These are phyloP conservation scores for Xenops minutus DNA, from an alignment of 2,797 vertebrate genomes.

Conservation along the genomic window DNA sequence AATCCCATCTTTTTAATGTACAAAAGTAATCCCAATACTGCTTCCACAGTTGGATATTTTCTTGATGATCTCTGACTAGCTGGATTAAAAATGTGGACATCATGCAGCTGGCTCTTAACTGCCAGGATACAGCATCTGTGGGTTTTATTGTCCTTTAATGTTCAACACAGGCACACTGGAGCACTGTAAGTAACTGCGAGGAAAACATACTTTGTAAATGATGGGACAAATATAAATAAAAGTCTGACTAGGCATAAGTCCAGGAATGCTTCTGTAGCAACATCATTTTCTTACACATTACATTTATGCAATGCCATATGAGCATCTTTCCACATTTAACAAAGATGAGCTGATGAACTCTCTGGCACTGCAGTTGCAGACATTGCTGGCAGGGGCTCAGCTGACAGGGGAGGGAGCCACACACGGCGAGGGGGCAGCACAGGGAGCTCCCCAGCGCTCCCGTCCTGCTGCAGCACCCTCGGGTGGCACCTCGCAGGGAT, in stretches of 20 bases:
- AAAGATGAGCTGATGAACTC: background rate
- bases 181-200: background rate
- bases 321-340: background rate
- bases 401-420: background rate
- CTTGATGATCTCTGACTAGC: background rate
- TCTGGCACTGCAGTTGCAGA: background rate
- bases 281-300: background rate
- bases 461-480: background rate
- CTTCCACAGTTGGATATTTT: conserved; percentile 18
- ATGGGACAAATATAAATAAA: background rate
- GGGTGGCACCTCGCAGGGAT: fast-evolving
- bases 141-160: background rate
- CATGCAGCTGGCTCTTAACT: conserved; percentile 19
- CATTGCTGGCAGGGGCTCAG: background rate
- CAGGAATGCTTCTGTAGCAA: background rate
- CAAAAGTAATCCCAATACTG: background rate
- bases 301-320: background rate
- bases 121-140: conserved; percentile 1
- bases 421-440: background rate
- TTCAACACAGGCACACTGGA: background rate
- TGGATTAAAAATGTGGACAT: background rate
- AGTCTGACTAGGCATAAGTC: background rate
- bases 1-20: background rate
- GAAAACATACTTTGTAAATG: background rate
- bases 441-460: fast-evolving